phyloP scores from a whole-genome alignment of 2,888 invertebrate genomes.

The Eilema depressum region DNA sequence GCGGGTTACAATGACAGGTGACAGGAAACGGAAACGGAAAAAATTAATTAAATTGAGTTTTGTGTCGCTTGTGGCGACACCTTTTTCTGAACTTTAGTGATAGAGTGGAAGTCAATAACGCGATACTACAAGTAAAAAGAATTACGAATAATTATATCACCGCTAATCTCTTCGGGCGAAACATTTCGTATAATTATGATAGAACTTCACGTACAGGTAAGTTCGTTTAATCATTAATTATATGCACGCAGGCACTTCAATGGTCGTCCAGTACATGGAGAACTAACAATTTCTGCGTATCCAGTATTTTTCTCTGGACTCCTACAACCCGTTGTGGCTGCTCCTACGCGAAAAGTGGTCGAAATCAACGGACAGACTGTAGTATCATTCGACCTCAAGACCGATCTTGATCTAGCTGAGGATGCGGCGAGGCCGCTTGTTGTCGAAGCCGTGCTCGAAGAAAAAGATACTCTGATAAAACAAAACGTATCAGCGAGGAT shows the following conservation, averaged over 20 bases:
- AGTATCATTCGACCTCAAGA: slow-evolving; percentile 92
- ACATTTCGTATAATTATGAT: too few relatives aligned
- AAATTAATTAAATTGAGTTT: too few relatives aligned
- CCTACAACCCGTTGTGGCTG: slow-evolving; percentile 92
- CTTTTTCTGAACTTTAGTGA: too few relatives aligned
- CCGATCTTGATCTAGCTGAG: slow-evolving; percentile 90
- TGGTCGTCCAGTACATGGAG: slow-evolving; percentile 95
- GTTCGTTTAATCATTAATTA: too few relatives aligned
- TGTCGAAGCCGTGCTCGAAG: slow-evolving; percentile 96
- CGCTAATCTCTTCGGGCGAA: too few relatives aligned
- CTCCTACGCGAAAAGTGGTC: slow-evolving; percentile 91
- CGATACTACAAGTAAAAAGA: too few relatives aligned
- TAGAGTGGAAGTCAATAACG: too few relatives aligned
- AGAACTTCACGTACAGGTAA: too few relatives aligned
- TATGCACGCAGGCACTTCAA: slow-evolving; percentile 90
- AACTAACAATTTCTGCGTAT: slow-evolving; percentile 93
- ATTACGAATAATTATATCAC: too few relatives aligned
- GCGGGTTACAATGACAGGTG: too few relatives aligned
- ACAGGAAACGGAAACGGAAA: too few relatives aligned
- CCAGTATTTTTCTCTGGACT: slow-evolving; percentile 93
- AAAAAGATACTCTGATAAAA: slow-evolving; percentile 94
- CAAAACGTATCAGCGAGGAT: slow-evolving; percentile 91
- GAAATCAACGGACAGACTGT: slow-evolving; percentile 89
- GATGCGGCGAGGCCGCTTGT: slow-evolving; percentile 94
- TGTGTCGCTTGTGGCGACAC: too few relatives aligned